These are phyloP conservation scores for Leptatherina wallacei DNA, from an alignment of 2,797 vertebrate species.

Conservation along the genomic window DNA sequence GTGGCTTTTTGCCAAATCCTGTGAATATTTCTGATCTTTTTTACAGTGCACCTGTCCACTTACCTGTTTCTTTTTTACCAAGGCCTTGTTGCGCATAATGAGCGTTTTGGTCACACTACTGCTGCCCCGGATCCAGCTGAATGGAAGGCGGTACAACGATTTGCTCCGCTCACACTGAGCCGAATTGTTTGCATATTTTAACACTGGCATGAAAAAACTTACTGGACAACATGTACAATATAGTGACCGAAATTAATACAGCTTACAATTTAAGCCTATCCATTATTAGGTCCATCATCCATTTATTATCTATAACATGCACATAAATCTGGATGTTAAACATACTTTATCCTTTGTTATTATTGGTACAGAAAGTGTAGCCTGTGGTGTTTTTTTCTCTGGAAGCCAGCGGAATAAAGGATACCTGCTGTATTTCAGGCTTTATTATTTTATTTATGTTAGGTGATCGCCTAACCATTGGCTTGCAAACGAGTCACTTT, in stretches of 20 bases:
- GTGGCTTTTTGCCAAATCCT: constrained; percentile 71
- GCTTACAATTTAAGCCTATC: no score
- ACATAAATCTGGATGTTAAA: no score
- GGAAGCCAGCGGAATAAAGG: constrained; percentile 3
- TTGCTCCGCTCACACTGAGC: constrained; percentile 77
- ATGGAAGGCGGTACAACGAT: constrained; percentile 83
- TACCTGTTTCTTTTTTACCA: constrained; percentile 62
- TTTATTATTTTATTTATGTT: background rate
- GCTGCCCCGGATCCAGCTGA: constrained; percentile 56
- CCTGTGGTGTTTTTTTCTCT: background rate
- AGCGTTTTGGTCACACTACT: constrained; percentile 67
- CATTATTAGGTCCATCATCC: no score
- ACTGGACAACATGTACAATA: background rate
- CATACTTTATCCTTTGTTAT: no score
- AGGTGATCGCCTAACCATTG: constrained; percentile 62
- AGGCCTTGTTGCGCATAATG: constrained; percentile 47
- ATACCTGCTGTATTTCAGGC: constrained; percentile 10
- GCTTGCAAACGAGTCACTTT: constrained; percentile 77
- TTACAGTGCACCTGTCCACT: constrained; percentile 54
- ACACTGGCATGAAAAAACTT: background rate
- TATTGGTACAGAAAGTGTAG: no score
- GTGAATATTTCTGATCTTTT: constrained; percentile 57
- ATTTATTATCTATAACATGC: no score
- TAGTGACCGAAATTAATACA: background rate
- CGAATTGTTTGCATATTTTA: constrained; percentile 57